Conservation (phyloP, 2,888 invertebrate genomes). For the Ischnus inquisitorius region DNA sequence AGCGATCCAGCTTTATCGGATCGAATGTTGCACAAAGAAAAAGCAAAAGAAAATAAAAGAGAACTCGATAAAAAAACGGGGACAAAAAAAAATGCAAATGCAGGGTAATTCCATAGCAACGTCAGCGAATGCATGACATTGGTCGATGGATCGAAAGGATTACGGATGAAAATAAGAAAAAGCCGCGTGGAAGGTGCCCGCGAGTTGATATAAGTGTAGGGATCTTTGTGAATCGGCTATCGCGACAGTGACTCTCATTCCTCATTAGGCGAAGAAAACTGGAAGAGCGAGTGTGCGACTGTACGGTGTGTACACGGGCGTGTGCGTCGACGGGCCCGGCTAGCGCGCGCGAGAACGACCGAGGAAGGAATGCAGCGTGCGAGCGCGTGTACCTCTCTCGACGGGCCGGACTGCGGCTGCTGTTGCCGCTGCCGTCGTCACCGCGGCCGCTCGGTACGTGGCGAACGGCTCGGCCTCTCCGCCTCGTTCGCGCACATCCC, state of each 20-base stretch:
- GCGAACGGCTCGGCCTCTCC: constrained; percentile 29
- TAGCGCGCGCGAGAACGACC: constrained; percentile 34
- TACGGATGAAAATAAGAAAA: constrained; percentile 21
- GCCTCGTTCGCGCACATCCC: constrained; percentile 35
- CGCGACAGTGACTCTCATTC: constrained; percentile 43
- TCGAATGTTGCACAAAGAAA: neutral
- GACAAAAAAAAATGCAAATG: neutral
- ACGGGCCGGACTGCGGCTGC: constrained; percentile 23
- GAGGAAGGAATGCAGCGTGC: constrained; percentile 56
- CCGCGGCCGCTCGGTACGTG: constrained; percentile 35
- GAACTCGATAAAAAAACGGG: neutral
- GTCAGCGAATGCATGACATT: neutral
- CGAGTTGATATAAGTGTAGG: neutral
- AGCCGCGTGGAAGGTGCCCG: neutral
- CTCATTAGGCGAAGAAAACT: constrained; percentile 44
- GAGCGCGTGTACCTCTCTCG: constrained; percentile 23
- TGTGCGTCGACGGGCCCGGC: constrained; percentile 27
- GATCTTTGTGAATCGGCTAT: neutral
- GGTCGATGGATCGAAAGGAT: neutral
- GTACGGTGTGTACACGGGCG: no score
- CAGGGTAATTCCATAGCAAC: neutral
- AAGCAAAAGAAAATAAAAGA: no score
- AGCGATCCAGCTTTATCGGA: no score
- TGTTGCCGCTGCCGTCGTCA: constrained; percentile 32
- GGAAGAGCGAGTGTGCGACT: constrained; percentile 46